Evolutionary conservation across 53 echinoderm and acorn worm genomes (phyloP).

Genomic region (Holothuria leucospilota): DNA sequence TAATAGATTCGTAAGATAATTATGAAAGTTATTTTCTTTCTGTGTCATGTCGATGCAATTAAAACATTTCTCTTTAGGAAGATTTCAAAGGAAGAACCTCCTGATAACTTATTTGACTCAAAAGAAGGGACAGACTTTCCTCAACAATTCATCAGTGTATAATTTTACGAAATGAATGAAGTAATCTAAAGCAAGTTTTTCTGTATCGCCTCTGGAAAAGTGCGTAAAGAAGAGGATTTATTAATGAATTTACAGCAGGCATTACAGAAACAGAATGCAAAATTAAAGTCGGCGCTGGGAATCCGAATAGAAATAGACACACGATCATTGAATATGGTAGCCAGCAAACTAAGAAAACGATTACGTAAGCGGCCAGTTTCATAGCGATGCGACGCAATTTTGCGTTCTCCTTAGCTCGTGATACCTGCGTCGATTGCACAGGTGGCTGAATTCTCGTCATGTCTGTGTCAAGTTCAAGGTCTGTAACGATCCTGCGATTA

Average conservation of each 20-base stretch:
- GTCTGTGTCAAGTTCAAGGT: no score
- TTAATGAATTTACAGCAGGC: background rate
- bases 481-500: no score
- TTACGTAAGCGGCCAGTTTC: background rate
- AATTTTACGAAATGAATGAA: no score
- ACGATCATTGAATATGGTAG: background rate
- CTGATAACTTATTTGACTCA: no score
- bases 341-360: slow-evolving; percentile 24
- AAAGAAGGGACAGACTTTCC: no score
- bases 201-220: background rate
- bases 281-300: background rate
- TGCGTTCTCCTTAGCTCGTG: background rate
- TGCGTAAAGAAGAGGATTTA: slow-evolving; percentile 14
- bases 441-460: no score
- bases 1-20: no score
- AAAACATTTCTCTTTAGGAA: no score
- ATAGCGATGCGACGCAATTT: slow-evolving; percentile 6
- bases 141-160: no score
- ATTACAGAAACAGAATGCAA: background rate
- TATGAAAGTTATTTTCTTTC: no score
- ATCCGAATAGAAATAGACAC: background rate
- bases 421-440: background rate
- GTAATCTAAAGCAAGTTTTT: background rate
- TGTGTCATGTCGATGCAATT: no score
- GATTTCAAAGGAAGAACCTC: no score